phyloP scores from a whole-genome alignment of 2,113 vertebrate genomes.

The Motacilla tschutschensis region DNA sequence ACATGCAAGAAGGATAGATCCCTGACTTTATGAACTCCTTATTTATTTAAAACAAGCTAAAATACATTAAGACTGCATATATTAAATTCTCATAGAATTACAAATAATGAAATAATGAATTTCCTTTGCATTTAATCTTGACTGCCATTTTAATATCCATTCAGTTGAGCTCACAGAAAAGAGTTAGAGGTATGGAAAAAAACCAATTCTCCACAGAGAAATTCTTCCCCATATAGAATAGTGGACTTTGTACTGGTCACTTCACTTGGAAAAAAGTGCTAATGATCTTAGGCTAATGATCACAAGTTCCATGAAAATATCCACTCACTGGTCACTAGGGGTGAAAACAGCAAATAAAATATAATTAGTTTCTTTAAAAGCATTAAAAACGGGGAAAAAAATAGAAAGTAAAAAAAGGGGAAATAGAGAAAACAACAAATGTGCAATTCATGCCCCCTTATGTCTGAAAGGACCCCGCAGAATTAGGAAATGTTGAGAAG shows the following conservation, averaged over 20 bases:
- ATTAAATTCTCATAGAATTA: background rate
- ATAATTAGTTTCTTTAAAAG: background rate
- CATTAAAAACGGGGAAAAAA: background rate
- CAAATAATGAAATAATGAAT: background rate
- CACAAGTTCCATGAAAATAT: background rate
- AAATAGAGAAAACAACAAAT: background rate
- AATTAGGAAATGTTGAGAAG: background rate
- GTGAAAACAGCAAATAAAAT: background rate
- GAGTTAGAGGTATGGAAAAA: background rate
- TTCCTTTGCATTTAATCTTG: background rate
- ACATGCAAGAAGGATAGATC: background rate
- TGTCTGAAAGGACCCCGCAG: background rate
- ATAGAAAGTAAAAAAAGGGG: rapidly evolving
- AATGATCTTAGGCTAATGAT: background rate
- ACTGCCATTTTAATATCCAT: background rate
- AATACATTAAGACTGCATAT: background rate
- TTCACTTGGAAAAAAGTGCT: background rate
- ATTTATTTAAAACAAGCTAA: background rate
- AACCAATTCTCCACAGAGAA: background rate
- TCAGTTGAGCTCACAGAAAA: background rate
- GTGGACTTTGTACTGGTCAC: background rate
- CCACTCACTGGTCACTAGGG: background rate
- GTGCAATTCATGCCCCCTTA: background rate
- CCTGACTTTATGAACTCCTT: background rate
- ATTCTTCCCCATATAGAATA: background rate